Evolutionary conservation across 2,888 invertebrate genomes (phyloP).

Genomic region (Nemotelus nigrinus): DNA sequence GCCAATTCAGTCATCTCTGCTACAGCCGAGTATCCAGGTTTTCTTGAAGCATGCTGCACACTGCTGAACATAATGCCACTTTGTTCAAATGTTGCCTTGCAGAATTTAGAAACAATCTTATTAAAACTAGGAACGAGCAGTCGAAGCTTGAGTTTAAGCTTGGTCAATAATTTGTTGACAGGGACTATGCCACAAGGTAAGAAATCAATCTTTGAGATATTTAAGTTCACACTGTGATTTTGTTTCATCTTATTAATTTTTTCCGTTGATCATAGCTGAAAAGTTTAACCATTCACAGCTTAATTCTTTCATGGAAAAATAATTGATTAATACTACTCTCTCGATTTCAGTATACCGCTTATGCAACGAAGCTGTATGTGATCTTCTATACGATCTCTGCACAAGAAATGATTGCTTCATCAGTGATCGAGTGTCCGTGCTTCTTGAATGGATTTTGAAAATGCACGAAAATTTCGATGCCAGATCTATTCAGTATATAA

Average conservation of each 20-base stretch:
- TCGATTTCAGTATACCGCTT: slow-evolving; percentile 60
- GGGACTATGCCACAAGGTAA: slow-evolving; percentile 66
- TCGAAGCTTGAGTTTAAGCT: slow-evolving; percentile 69
- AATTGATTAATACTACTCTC: not conserved
- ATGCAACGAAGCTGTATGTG: slow-evolving; percentile 74
- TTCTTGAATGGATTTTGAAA: slow-evolving; percentile 76
- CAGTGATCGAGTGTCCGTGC: slow-evolving; percentile 71
- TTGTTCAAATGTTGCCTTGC: slow-evolving; percentile 67
- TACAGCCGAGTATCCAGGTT: slow-evolving; percentile 74
- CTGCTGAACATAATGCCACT: slow-evolving; percentile 76
- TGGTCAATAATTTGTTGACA: slow-evolving; percentile 70
- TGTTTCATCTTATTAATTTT: not conserved
- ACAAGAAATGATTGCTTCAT: slow-evolving; percentile 67
- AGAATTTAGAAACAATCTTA: slow-evolving; percentile 75
- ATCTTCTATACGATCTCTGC: slow-evolving; percentile 83
- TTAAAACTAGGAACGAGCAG: slow-evolving; percentile 75
- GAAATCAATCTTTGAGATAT: slow-evolving; percentile 31
- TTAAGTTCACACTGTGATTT: not conserved
- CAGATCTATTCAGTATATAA: slow-evolving; percentile 56
- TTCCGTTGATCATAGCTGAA: not conserved
- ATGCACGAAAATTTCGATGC: slow-evolving; percentile 59
- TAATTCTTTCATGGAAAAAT: not conserved
- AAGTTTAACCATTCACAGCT: not conserved
- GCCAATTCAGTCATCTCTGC: slow-evolving; percentile 68
- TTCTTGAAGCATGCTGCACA: slow-evolving; percentile 77